Base-by-base conservation (phyloP, 1,140 invertebrate species). In the Drosophila watanabei region DNA sequence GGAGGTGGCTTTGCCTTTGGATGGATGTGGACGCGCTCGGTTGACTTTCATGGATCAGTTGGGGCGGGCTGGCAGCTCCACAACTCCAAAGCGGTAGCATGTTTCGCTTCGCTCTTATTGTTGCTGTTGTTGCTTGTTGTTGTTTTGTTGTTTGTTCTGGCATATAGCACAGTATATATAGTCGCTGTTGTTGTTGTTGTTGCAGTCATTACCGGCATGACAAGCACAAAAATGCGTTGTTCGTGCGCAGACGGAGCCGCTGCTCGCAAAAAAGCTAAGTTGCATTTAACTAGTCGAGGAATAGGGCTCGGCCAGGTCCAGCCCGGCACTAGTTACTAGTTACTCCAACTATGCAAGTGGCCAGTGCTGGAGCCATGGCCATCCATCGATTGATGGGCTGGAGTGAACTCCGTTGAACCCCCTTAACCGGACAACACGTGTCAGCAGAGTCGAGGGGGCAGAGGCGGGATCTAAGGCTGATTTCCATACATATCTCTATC, bases 21-120 rank as follows among this genome's bases (percentile, higher is more conserved):
- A 59, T 68, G 70, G 79, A 78, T 66, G 51, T 56, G 75, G 84
- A 88, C 78, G 88, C 89, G 89, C 84, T 82, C 86, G 79, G 89
- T 80, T 91, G 89, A 85, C 66, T 91, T 91, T 86, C 89, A 91
- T 91, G 89, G 89, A 84, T 91, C 85, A 90, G 89, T 90, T 92
- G 89, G 84, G 69, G 87, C 87, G 79, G 77, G 64, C 85, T 64
- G 13, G 70, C 52, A 75, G 63, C 82, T 78, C 70, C 54, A 43
- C 68, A 83, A 88, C 86, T 89, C 85, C 85, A 89, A 89, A 68
- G 66, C 57, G 68, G 73, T 81, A 78, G 73, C 81, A 88, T 75
- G 80, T 88, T 75, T 75, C 73, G 46, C 66, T 81, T 45, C 52
- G 61, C 58, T 54, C 28, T 60, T 75, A 64, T 24, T 46, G 9